Percentiles rank a stretch among this genome's conserved stretches.
These are phyloP conservation scores for Rhinolophus ferrumequinum DNA, from an alignment of 2,113 vertebrate species.

Conservation along the genomic window DNA sequence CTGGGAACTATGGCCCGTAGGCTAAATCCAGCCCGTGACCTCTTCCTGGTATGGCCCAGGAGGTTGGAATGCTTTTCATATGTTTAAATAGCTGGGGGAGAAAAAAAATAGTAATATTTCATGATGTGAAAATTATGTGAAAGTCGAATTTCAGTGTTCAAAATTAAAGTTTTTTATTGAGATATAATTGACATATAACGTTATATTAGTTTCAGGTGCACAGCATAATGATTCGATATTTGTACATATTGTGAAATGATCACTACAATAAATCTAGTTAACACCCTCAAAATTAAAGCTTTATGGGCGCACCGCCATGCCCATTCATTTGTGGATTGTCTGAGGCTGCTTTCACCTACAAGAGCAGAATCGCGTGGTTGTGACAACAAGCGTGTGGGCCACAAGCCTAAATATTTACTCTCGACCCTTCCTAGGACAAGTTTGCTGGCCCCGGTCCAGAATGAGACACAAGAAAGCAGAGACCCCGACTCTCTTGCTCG, in stretches of 20 bases:
- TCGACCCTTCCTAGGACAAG: too few species aligned
- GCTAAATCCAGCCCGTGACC: not conserved
- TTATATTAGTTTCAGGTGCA: not conserved
- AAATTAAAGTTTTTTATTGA: not conserved
- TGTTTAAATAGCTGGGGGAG: not conserved
- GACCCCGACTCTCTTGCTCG: too few species aligned
- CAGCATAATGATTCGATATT: not conserved
- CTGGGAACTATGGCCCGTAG: not conserved
- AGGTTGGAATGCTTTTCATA: not conserved
- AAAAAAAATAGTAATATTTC: not conserved
- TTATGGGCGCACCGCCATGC: fast-evolving
- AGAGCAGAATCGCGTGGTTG: fast-evolving
- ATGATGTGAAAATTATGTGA: not conserved
- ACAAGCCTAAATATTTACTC: not conserved
- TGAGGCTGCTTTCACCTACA: not conserved
- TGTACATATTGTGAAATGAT: too few species aligned
- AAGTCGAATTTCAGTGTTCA: not conserved
- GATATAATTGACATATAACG: too few species aligned
- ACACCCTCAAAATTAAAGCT: not conserved
- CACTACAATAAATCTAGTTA: not conserved
- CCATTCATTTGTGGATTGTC: fast-evolving
- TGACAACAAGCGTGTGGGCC: fast-evolving
- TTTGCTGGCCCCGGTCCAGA: not conserved
- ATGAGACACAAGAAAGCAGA: too few species aligned
- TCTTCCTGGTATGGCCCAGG: not conserved